Percentiles rank a stretch among this genome's conserved stretches.
These are phyloP conservation scores for Andrena fulva DNA, from an alignment of 2,888 invertebrate species.

Conservation along the genomic window DNA sequence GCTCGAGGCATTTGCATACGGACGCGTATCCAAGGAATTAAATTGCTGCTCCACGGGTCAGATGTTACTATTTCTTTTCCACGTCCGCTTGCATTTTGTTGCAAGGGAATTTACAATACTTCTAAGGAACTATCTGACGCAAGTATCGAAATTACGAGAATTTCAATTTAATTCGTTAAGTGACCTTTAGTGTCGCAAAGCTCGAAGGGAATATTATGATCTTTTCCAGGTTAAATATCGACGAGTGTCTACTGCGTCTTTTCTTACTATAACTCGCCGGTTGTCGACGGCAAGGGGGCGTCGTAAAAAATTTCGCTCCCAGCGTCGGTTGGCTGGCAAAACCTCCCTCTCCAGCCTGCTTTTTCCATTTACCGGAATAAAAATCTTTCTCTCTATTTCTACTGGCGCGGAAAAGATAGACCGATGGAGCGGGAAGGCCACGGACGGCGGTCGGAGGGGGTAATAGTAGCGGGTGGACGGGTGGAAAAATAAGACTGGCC, in stretches of 20 bases:
- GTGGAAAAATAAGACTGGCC: constrained; percentile 72
- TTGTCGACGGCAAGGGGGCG: constrained; percentile 28
- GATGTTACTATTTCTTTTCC: constrained; percentile 54
- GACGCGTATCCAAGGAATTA: constrained; percentile 44
- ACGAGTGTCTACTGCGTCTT: constrained; percentile 31
- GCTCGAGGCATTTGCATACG: constrained; percentile 71
- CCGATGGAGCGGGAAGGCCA: constrained; percentile 39
- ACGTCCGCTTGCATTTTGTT: constrained; percentile 35
- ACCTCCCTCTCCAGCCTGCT: constrained; percentile 73
- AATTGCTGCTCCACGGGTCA: constrained; percentile 30
- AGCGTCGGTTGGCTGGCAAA: constrained; percentile 78
- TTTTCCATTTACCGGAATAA: constrained; percentile 78
- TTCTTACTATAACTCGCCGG: constrained; percentile 40
- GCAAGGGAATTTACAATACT: not conserved
- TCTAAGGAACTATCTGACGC: not conserved
- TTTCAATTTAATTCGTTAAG: not conserved
- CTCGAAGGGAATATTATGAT: not conserved
- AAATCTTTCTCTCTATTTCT: constrained; percentile 72
- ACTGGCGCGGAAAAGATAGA: constrained; percentile 58
- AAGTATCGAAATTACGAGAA: not conserved
- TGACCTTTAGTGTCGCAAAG: not conserved
- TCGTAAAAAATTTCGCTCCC: constrained; percentile 76
- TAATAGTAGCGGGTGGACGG: constrained; percentile 40
- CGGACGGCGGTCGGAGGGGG: constrained; percentile 2
- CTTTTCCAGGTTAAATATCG: constrained; percentile 35